Evolutionary conservation across 2,113 vertebrate genomes (phyloP).

Genomic region (Caranx ignobilis): DNA sequence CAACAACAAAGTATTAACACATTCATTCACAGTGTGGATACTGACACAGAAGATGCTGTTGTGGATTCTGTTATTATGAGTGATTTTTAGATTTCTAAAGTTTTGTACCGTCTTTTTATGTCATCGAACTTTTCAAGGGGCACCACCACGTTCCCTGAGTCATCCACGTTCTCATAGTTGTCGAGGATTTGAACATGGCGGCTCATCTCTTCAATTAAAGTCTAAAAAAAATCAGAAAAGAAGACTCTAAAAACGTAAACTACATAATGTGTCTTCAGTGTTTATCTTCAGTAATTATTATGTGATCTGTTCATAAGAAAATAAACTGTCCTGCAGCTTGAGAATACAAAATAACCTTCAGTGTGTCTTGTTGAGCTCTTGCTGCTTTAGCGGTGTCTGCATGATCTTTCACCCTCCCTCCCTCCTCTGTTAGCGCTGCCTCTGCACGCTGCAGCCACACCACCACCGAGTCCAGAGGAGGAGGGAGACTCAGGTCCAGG

Average conservation of each 20-base stretch:
- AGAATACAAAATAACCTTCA: conserved; percentile 37
- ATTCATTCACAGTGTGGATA: neutral
- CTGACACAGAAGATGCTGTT: neutral
- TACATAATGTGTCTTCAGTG: neutral
- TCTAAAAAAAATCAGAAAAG: conserved; percentile 31
- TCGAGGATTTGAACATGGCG: conserved; percentile 36
- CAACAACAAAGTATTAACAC: neutral
- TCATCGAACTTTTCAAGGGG: conserved; percentile 59
- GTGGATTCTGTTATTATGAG: no score
- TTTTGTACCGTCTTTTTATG: conserved; percentile 54
- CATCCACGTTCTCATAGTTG: conserved; percentile 24
- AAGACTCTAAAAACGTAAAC: neutral
- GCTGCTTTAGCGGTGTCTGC: conserved; percentile 54
- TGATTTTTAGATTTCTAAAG: neutral
- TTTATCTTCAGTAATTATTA: neutral
- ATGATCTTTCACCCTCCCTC: conserved; percentile 20
- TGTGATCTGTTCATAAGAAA: neutral
- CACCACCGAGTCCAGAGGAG: conserved; percentile 59
- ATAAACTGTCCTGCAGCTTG: neutral
- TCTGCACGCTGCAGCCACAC: conserved; percentile 63
- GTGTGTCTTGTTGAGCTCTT: conserved; percentile 55
- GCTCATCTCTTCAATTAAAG: conserved; percentile 51
- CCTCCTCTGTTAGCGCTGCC: conserved; percentile 23
- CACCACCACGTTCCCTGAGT: conserved; percentile 6
- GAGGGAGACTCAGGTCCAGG: conserved; percentile 60